A percentile compares a stretch with the other conserved stretches of the same genome.
These are phyloP conservation scores for Tetanocera ferruginea DNA, from an alignment of 2,888 invertebrate genomes.

Conservation along the genomic window DNA sequence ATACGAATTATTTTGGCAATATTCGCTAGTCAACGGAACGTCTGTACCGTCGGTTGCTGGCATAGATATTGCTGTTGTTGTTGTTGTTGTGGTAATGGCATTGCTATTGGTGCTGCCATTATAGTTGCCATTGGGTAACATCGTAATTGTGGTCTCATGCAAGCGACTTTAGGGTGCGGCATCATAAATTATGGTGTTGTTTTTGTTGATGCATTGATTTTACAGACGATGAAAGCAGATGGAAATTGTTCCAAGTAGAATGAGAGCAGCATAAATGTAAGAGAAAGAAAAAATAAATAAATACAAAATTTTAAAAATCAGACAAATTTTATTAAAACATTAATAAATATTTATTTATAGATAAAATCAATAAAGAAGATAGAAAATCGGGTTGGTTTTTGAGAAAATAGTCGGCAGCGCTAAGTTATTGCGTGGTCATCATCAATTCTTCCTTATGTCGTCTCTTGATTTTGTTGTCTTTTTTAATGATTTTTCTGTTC, in stretches of 20 bases:
- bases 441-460: neutral
- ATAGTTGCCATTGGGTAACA: conserved; percentile 54
- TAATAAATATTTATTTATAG: neutral
- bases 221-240: neutral
- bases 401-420: neutral
- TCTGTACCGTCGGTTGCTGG: conserved; percentile 40
- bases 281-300: neutral
- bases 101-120: conserved; percentile 42
- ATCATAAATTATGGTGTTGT: neutral
- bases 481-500: neutral
- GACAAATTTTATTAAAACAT: neutral
- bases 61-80: conserved; percentile 7
- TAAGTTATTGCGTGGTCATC: too few relatives aligned
- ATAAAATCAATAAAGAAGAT: neutral
- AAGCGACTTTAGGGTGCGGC: conserved; percentile 53
- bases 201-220: neutral
- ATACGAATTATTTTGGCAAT: conserved; percentile 47
- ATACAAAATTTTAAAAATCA: neutral
- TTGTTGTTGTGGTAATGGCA: conserved; percentile 5
- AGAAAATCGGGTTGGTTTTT: neutral
- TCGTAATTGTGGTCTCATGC: conserved; percentile 61
- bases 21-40: conserved; percentile 48
- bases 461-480: neutral
- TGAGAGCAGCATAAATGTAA: neutral
- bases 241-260: neutral